A percentile compares a stretch with the other conserved stretches of the same genome.
Conservation (phyloP, 2,888 invertebrate genomes). For the Oxystoma pomonae region DNA sequence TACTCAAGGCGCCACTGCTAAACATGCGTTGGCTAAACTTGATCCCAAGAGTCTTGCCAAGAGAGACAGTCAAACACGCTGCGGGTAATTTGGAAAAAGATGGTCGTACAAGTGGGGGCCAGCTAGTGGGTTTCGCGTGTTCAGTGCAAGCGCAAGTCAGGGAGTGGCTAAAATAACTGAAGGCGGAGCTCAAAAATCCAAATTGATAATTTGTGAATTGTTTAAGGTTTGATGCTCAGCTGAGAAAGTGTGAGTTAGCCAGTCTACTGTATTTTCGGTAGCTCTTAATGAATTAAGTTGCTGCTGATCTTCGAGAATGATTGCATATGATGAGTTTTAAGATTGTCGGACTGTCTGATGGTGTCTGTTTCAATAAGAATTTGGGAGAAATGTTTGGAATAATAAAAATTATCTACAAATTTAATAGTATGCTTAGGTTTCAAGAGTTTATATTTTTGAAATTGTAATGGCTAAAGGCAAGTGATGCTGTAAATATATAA, state of each 20-base stretch:
- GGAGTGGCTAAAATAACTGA: constrained; percentile 43
- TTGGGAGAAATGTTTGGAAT: no score
- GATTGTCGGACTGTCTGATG: no score
- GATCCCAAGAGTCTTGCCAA: constrained; percentile 38
- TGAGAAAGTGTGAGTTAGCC: constrained; percentile 33
- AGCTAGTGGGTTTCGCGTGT: constrained; percentile 26
- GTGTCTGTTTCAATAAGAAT: no score
- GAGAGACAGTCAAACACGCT: constrained; percentile 32
- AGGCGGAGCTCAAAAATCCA: constrained; percentile 43
- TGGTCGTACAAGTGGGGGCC: constrained; percentile 30
- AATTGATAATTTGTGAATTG: constrained; percentile 51
- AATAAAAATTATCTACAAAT: no score
- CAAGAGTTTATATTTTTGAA: no score
- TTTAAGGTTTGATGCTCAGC: constrained; percentile 49
- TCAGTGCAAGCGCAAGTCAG: constrained; percentile 43
- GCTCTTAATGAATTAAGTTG: constrained; percentile 37
- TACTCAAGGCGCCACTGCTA: constrained; percentile 49
- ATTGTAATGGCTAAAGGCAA: no score
- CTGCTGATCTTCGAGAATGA: background rate
- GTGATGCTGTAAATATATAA: no score
- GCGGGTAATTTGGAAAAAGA: constrained; percentile 29
- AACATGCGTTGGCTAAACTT: constrained; percentile 58
- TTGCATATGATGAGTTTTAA: background rate
- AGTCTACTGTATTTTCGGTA: constrained; percentile 39
- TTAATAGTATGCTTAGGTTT: no score